A percentile compares a stretch with the other conserved stretches of the same genome.
These are phyloP conservation scores for Beris chalybata DNA, from an alignment of 2,888 invertebrate genomes.

Conservation along the genomic window DNA sequence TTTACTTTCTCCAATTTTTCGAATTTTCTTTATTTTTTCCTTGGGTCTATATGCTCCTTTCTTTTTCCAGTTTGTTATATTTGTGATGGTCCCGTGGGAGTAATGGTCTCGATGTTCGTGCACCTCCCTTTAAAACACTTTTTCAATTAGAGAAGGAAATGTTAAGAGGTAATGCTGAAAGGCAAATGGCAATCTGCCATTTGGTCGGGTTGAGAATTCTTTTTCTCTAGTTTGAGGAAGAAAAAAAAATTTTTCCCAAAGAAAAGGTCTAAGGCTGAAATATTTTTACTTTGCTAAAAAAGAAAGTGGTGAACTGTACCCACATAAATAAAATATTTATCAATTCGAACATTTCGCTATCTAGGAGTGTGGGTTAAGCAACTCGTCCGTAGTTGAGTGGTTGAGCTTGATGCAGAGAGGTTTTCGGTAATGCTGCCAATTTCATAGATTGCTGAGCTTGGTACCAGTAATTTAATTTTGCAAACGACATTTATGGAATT, in stretches of 20 bases:
- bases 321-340: slow-evolving; percentile 19
- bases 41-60: not conserved
- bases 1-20: slow-evolving; percentile 15
- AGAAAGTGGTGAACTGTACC: not conserved
- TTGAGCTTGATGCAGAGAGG: too few relatives aligned
- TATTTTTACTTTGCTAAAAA: slow-evolving; percentile 3
- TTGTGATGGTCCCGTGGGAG: slow-evolving; percentile 25
- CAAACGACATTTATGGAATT: too few relatives aligned
- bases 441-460: too few relatives aligned
- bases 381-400: too few relatives aligned
- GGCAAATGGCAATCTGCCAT: slow-evolving; percentile 24
- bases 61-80: slow-evolving; percentile 8
- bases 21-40: not conserved
- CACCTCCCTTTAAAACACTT: slow-evolving; percentile 23
- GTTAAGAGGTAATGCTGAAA: slow-evolving; percentile 22
- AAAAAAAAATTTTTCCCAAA: slow-evolving; percentile 3
- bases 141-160: slow-evolving; percentile 31
- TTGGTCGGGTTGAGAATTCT: slow-evolving; percentile 5
- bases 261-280: slow-evolving; percentile 13
- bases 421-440: too few relatives aligned
- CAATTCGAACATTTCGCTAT: not conserved
- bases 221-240: slow-evolving; percentile 12
- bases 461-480: too few relatives aligned
- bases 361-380: too few relatives aligned
- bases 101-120: slow-evolving; percentile 16